phyloP scores from a whole-genome alignment of 2,797 vertebrate species.

The Sebastiscus albofasciatus region DNA sequence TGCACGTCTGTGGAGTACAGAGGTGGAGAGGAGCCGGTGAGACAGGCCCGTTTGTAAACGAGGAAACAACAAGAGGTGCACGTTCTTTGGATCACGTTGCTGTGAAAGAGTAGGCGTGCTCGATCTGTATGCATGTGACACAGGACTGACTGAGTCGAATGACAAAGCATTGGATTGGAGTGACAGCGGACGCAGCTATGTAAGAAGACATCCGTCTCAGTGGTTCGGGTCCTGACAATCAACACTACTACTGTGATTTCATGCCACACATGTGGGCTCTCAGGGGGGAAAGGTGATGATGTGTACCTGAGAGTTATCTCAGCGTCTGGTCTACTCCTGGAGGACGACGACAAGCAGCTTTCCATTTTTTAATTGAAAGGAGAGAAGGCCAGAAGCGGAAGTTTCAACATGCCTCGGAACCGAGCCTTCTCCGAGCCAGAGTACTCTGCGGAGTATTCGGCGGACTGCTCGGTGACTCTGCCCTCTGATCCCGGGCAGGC shows the following conservation, averaged over 20 bases:
- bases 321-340: neutral
- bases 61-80: slow-evolving; percentile 15
- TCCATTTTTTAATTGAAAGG: neutral
- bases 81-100: slow-evolving; percentile 2
- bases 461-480: slow-evolving; percentile 93
- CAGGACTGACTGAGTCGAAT: slow-evolving; percentile 22
- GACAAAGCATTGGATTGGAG: slow-evolving; percentile 1
- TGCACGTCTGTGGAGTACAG: neutral
- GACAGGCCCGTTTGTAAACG: neutral
- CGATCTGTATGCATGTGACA: slow-evolving; percentile 19
- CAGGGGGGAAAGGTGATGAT: slow-evolving; percentile 44
- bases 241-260: slow-evolving; percentile 29
- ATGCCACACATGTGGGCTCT: slow-evolving; percentile 39
- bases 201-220: slow-evolving; percentile 30
- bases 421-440: slow-evolving; percentile 92
- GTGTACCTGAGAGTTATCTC: slow-evolving; percentile 12
- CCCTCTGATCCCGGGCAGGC: slow-evolving; percentile 92
- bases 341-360: neutral
- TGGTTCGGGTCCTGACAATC: slow-evolving; percentile 55
- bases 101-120: slow-evolving; percentile 27
- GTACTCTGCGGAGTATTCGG: slow-evolving; percentile 92
- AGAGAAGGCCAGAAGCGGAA: neutral
- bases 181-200: slow-evolving; percentile 41
- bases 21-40: neutral
- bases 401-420: slow-evolving; percentile 86